Evolutionary conservation across 2,113 vertebrate species (phyloP), one percentile per base, ranked within the genome.

Genomic region (Chascanopsetta lugubris): DNA sequence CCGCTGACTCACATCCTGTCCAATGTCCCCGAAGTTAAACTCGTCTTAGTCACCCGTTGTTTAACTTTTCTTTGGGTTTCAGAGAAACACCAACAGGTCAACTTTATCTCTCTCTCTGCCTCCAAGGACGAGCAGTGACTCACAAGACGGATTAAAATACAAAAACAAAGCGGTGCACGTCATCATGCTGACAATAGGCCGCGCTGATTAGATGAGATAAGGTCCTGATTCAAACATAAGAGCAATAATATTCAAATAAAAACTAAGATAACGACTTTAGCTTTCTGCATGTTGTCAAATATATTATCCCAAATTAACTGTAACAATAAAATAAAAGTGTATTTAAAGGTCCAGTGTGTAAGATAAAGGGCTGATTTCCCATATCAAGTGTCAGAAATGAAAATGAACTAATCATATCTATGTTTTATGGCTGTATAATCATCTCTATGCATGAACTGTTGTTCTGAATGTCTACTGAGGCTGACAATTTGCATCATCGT

Each of bases 1-100:
- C 50, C 32, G 47, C 36, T 73, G 80, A 80, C 60, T 85, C 75
- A 65, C 46, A 50, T 75, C 64, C 68, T 75, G 53, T 13, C 40
- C 13, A 12, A 2, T 8, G 32, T 61, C 40, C 55, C 56, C 13
- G 9, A 2, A 36, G 15, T 53, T 42, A 63, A 72, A 48, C 43
- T 30, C 29, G 2, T 43, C 13, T 63, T 42, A 72, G 32, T 68
- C 77, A 82, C n/a, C 15, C 10, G 1, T 2, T 17, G 54, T 42
- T 30, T 4, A 40, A 57, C 29, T 47, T 69, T 59, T 62, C 15
- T 72, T 45, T 20, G 27, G n/a, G 25, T 51, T 48, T 45, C 54
- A 74, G 77, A 78, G 30, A 42, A 21, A 18, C 49, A 24, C 15
- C 10, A n/a, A 57, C 29, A 3, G 17, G 29, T 4, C 30, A 30